phyloP scores from a whole-genome alignment of 35 echinoderm and acorn worm genomes.

The Diadema setosum region DNA sequence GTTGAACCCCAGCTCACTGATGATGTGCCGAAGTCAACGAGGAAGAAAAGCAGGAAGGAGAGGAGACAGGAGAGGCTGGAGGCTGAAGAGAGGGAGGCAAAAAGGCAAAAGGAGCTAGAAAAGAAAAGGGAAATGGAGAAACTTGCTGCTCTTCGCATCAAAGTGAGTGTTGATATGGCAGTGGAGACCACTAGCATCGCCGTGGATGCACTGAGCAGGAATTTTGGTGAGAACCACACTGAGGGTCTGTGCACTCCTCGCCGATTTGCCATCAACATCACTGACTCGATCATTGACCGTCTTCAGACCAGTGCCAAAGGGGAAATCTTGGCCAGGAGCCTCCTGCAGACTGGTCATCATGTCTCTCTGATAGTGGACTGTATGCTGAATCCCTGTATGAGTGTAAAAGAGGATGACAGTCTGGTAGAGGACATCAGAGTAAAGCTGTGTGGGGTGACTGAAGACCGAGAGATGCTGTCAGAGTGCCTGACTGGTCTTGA shows the following conservation, averaged over 20 bases:
- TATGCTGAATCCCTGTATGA: neutral
- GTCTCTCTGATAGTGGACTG: conserved; percentile 12
- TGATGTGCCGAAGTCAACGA: too few relatives aligned
- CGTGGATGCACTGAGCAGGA: neutral
- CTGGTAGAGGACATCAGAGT: neutral
- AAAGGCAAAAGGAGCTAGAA: neutral
- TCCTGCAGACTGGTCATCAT: conserved; percentile 25
- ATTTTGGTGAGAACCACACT: neutral
- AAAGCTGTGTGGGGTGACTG: neutral
- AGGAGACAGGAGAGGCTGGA: neutral
- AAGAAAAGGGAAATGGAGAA: neutral
- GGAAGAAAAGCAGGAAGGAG: too few relatives aligned
- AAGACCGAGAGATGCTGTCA: neutral
- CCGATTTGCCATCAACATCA: conserved; percentile 44
- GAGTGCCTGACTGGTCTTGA: neutral
- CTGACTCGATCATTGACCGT: neutral
- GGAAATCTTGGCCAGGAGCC: neutral
- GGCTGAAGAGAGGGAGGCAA: too few relatives aligned
- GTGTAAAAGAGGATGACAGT: neutral
- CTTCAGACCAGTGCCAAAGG: neutral
- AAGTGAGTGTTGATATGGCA: neutral
- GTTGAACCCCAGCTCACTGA: neutral
- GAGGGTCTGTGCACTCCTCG: conserved; percentile 15
- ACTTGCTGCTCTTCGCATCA: neutral
- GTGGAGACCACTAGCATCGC: neutral